Percentiles rank a stretch among this genome's conserved stretches.
These are phyloP conservation scores for Glareola pratincola DNA, from an alignment of 2,113 vertebrate genomes.

Conservation along the genomic window DNA sequence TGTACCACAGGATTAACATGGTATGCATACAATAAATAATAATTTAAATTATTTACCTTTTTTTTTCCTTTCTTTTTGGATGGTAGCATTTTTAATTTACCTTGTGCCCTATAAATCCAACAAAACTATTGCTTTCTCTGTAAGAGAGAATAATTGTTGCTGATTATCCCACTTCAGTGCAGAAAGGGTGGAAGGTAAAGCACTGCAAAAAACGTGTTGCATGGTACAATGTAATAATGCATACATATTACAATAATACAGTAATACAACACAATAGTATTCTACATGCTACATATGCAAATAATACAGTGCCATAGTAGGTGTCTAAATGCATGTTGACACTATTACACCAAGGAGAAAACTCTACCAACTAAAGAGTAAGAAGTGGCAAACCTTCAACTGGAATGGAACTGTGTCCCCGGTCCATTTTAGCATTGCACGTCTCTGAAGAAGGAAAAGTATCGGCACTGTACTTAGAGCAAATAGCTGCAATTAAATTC, in stretches of 20 bases:
- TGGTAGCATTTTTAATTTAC: neutral
- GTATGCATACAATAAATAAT: neutral
- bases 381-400: neutral
- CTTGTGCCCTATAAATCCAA: neutral
- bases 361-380: neutral
- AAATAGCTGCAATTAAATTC: conserved; percentile 26
- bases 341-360: neutral
- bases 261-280: neutral
- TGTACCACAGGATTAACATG: neutral
- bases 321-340: neutral
- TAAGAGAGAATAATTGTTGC: neutral
- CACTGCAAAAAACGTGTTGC: neutral
- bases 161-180: neutral
- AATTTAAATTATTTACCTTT: neutral
- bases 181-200: neutral
- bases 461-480: neutral
- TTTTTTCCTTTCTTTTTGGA: neutral
- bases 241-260: neutral
- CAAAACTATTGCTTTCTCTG: neutral
- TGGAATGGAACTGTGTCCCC: neutral
- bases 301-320: neutral
- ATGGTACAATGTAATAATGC: neutral
- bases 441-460: neutral
- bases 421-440: neutral
- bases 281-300: neutral